Base-by-base conservation (phyloP, 2,888 invertebrate species). In the Agrotis clavis region DNA sequence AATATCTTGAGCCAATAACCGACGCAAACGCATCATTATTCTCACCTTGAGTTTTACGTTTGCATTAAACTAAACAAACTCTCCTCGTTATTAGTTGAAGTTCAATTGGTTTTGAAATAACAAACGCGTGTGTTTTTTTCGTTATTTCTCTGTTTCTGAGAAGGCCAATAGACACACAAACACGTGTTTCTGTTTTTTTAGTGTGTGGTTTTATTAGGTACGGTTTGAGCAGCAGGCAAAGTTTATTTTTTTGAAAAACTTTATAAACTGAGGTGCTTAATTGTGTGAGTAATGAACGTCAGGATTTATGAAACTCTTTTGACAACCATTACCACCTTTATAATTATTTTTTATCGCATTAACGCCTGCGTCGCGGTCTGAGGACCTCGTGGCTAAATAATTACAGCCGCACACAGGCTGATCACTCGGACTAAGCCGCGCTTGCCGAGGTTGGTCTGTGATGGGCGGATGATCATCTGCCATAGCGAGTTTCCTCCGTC, bases 41-140 rank as follows among this genome's bases (percentile, higher is more conserved):
- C 9, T 13, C 14, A 65, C 73, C 73, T 74, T 67, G 48, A 60
- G 19, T 74, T 53, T 21, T 54, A 66, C 54, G 25, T 48, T 74
- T 54, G 25, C n/a, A 50, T 50, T 9, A 11, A 70, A 51, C 11
- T 47, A 65, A 67, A 74, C 57, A 74, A 67, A 56, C n/a, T 50
- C 19, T n/a, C 19, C 25, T 1, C n/a, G n/a, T 48, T 48, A 78
- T 62, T 63, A 48, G 63, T 56, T 53, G 19, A 57, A 79, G 50
- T 74, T 74, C 63, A 64, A 71, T 74, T 57, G n/a, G 45, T 57
- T 64, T 54, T 41, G 65, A 54, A 79, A 70, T 65, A 79, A 71
- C 67, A 54, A 75, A 70, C 21, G 9, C 9, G 14, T 7, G n/a
- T 65, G 48, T 65, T 62, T 79, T 74, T 74, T 69, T 18, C 50